A percentile compares a stretch with the other conserved stretches of the same genome.
phyloP scores from a whole-genome alignment of 2,797 vertebrate species.

The Tarsius wallacei region DNA sequence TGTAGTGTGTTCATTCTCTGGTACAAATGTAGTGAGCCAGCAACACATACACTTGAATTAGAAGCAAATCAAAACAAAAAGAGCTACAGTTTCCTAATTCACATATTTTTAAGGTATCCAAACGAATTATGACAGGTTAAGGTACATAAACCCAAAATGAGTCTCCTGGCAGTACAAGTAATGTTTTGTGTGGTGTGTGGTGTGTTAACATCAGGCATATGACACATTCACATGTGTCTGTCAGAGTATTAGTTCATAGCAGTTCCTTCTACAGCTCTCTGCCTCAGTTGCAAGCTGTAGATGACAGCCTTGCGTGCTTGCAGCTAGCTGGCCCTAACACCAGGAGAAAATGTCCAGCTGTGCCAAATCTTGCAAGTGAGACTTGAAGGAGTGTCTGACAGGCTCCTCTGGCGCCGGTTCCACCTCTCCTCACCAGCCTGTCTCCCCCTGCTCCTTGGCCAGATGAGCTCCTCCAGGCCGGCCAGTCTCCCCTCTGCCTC shows the following conservation, averaged over 20 bases:
- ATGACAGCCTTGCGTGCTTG: not conserved
- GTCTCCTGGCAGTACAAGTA: not conserved
- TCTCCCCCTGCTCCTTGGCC: not conserved
- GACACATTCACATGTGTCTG: not conserved
- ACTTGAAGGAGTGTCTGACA: conserved; percentile 8
- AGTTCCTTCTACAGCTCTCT: not conserved
- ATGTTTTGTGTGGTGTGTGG: not conserved
- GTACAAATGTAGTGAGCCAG: not conserved
- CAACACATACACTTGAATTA: not conserved
- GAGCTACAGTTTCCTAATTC: conserved; percentile 40
- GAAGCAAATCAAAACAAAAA: conserved; percentile 45
- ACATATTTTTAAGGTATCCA: conserved; percentile 37
- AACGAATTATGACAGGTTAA: not conserved
- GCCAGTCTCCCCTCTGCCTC: not conserved
- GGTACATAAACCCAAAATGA: not conserved
- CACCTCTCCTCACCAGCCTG: not conserved
- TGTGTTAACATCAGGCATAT: not conserved
- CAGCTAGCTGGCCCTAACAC: not conserved
- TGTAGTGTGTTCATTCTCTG: not conserved
- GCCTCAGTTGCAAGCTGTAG: not conserved
- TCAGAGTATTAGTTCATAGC: not conserved
- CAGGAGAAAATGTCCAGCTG: not conserved
- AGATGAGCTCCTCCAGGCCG: not conserved
- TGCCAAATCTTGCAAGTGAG: not conserved
- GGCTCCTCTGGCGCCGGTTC: not conserved